A percentile compares a stretch with the other conserved stretches of the same genome.
Evolutionary conservation across 2,888 invertebrate genomes (phyloP).

Genomic region (Orthosia incerta): DNA sequence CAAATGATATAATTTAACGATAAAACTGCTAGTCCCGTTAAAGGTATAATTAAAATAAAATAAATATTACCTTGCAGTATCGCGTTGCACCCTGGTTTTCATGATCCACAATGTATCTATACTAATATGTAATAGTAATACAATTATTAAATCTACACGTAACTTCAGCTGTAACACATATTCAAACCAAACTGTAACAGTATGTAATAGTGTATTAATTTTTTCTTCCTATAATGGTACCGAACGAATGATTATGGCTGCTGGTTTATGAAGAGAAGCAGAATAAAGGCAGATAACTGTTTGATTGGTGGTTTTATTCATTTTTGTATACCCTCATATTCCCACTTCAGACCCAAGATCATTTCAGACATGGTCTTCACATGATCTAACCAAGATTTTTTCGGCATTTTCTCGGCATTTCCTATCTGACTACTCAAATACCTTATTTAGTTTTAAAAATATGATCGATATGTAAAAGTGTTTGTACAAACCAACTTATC

Average conservation of each 20-base stretch:
- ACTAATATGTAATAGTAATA: conserved; percentile 86
- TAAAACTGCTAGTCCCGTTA: conserved; percentile 89
- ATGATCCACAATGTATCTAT: conserved; percentile 88
- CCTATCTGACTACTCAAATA: too few species aligned
- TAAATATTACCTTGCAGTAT: conserved; percentile 81
- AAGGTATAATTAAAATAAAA: conserved; percentile 76
- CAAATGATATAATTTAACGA: conserved; percentile 88
- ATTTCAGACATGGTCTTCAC: too few species aligned
- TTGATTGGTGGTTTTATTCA: conserved; percentile 88
- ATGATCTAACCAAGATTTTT: too few species aligned
- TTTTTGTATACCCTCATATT: not conserved
- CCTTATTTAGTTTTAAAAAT: too few species aligned
- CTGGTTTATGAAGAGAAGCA: conserved; percentile 88
- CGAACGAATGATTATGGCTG: conserved; percentile 90
- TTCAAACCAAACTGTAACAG: conserved; percentile 90
- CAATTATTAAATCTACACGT: conserved; percentile 88
- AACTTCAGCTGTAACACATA: conserved; percentile 90
- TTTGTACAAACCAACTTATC: too few species aligned
- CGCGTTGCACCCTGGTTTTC: conserved; percentile 90
- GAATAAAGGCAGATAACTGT: conserved; percentile 91
- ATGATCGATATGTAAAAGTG: too few species aligned
- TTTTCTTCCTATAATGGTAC: conserved; percentile 90
- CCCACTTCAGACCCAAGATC: too few species aligned
- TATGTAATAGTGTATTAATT: conserved; percentile 90
- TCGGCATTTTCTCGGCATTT: too few species aligned